These are phyloP conservation scores for Pangasius sanitwongsei DNA, from an alignment of 2,797 vertebrate species.

Conservation along the genomic window DNA sequence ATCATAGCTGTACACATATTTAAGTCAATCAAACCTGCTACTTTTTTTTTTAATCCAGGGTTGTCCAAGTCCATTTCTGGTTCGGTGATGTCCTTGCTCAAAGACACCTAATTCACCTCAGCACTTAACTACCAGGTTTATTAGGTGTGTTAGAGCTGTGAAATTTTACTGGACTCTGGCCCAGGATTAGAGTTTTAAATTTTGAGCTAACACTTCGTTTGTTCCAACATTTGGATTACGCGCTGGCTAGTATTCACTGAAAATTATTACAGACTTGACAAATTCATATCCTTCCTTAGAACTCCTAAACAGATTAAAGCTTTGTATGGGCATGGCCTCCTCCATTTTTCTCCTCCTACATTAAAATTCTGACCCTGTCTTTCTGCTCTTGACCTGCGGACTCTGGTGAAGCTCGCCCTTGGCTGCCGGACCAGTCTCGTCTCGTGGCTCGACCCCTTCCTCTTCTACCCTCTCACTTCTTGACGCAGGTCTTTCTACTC, in stretches of 20 bases:
- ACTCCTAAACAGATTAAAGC: not conserved
- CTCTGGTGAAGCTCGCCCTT: constrained; percentile 74
- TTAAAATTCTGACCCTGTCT: constrained; percentile 55
- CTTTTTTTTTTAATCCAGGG: not conserved
- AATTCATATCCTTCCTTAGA: constrained; percentile 4
- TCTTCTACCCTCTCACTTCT: constrained; percentile 74
- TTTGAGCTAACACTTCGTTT: not conserved
- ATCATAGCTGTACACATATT: not conserved
- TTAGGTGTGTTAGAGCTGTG: constrained; percentile 9
- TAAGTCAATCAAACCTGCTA: not conserved
- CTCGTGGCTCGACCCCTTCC: constrained; percentile 72
- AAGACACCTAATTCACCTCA: not conserved
- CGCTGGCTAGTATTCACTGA: not conserved
- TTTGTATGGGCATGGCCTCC: constrained; percentile 46
- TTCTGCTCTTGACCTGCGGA: constrained; percentile 55
- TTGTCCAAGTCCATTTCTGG: not conserved
- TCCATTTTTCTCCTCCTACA: constrained; percentile 44
- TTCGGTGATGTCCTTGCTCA: not conserved
- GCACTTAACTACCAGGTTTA: constrained; percentile 3
- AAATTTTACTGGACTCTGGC: not conserved
- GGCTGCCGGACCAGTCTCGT: constrained; percentile 73
- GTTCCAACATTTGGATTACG: not conserved
- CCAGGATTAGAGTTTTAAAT: not conserved
- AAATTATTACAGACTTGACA: not conserved
- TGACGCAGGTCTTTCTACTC: constrained; percentile 73